Evolutionary conservation across 2,113 vertebrate species (phyloP), one percentile per base, ranked within the genome.

Genomic region (Formicarius rufipectus): DNA sequence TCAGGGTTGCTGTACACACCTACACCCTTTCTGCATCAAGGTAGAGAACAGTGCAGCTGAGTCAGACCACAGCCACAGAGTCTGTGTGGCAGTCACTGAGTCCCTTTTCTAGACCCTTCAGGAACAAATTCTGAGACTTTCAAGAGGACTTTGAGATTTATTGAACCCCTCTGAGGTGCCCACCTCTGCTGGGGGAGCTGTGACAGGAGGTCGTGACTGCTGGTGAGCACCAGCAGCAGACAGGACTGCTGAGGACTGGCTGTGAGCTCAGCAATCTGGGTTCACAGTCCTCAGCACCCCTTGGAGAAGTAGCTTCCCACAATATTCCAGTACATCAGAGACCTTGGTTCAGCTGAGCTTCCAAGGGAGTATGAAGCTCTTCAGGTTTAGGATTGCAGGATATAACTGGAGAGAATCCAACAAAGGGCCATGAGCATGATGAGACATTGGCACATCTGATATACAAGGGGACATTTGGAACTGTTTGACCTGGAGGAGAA

Each of bases 401-500:
- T 30, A 18, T 12, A 87, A 52, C 7, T 22, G 9, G n/a, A 84
- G 24, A 63, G 30, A 87, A 76, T 40, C 23, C 28, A 44, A 21
- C 1, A 53, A 76, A 49, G 4, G 25, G 14, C 3, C 14, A 15
- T 15, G 16, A 40, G 50, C 8, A 20, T n/a, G 24, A 23, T 2
- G 35, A 58, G 21, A 27, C 10, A 2, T 9, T 53, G 37, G 15
- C 0, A 0, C 0, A 1, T 59, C 44, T 77, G 42, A 35, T 59
- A 16, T 2, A 24, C 1, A 3, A 49, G 25, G 14, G 8, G 28
- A 59, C 24, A 30, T 77, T 63, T 58, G 19, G 3, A 12, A 58
- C 21, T 49, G 22, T 49, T 68, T 42, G 53, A 18, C 37, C 14
- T 59, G 39, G 14, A 73, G 19, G 10, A 90, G 59, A 63, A 62